phyloP scores from a whole-genome alignment of 2,113 vertebrate species.

The Prunella fulvescens region DNA sequence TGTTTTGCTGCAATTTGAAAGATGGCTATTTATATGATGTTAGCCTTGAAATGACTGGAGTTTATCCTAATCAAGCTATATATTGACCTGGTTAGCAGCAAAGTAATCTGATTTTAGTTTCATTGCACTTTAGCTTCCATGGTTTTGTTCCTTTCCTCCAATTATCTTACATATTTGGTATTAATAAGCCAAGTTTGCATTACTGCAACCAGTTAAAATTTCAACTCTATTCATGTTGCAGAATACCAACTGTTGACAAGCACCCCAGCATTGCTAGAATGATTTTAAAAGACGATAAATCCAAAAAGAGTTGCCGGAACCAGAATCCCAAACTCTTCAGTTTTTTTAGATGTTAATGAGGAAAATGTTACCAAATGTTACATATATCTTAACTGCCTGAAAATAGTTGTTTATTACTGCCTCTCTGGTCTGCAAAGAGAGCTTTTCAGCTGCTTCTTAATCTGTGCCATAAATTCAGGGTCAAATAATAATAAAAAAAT shows the following conservation, averaged over 20 bases:
- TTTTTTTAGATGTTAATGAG: not conserved
- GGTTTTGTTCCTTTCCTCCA: constrained; percentile 2
- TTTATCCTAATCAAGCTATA: constrained; percentile 10
- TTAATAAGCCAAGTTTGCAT: not conserved
- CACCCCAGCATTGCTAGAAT: not conserved
- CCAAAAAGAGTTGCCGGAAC: not conserved
- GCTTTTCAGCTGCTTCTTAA: not conserved
- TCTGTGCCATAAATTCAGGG: not conserved
- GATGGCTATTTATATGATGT: constrained; percentile 12
- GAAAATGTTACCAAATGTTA: not conserved
- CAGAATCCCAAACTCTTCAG: not conserved
- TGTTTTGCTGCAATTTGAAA: constrained; percentile 11
- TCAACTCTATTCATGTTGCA: not conserved
- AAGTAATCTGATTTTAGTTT: constrained; percentile 40
- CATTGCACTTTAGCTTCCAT: not conserved
- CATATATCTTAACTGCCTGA: not conserved
- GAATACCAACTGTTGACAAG: not conserved
- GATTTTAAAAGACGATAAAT: not conserved
- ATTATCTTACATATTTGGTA: not conserved
- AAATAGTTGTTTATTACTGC: not conserved
- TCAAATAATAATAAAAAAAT: not conserved
- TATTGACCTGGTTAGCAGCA: constrained; percentile 21
- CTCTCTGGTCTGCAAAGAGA: not conserved
- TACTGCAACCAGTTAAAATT: constrained; percentile 3
- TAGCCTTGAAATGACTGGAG: constrained; percentile 16